Conservation (phyloP, 2,888 invertebrate genomes). For the Anodontia alba region DNA sequence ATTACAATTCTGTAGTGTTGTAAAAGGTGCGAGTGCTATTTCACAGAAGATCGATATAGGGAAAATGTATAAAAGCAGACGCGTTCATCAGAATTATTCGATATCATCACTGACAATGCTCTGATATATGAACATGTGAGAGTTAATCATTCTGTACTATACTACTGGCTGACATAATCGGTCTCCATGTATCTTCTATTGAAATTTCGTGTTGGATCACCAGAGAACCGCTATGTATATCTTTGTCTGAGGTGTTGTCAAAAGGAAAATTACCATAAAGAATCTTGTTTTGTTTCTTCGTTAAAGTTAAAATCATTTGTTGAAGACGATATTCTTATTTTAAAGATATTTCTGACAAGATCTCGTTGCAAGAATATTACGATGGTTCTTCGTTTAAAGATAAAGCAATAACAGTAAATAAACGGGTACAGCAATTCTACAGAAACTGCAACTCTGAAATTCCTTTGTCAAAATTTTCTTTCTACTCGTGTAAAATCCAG, state of each 20-base stretch:
- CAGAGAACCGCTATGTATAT: background rate
- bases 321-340: background rate
- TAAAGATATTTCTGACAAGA: conserved; percentile 1
- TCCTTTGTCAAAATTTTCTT: too few relatives aligned
- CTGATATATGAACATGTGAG: background rate
- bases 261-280: background rate
- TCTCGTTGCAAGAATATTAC: background rate
- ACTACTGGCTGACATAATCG: background rate
- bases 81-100: background rate
- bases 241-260: background rate
- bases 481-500: too few relatives aligned
- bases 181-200: background rate
- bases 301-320: background rate
- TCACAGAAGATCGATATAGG: background rate
- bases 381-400: background rate
- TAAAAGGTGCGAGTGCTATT: too few relatives aligned
- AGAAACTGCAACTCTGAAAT: too few relatives aligned
- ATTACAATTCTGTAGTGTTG: too few relatives aligned
- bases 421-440: too few relatives aligned
- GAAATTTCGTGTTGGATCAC: conserved; percentile 1
- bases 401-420: background rate
- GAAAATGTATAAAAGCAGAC: background rate
- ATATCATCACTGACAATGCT: background rate
- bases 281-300: background rate
- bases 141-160: background rate